A percentile compares a stretch with the other conserved stretches of the same genome.
Conservation (phyloP, 2,113 vertebrate species). For the Hydrolagus affinis region DNA sequence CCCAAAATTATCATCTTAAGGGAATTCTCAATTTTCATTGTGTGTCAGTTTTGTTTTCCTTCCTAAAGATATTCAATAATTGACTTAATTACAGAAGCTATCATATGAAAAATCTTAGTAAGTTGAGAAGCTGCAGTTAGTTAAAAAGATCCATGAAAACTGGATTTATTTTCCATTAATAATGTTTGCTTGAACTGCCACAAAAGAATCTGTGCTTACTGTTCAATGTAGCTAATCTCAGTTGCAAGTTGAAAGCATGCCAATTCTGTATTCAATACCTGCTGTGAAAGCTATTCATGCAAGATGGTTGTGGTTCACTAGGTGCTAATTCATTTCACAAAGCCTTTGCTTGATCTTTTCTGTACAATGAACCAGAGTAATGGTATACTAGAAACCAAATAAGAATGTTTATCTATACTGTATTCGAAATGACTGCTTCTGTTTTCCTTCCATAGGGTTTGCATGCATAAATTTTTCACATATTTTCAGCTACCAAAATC, state of each 20-base stretch:
- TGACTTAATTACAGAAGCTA: neutral
- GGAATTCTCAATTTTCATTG: neutral
- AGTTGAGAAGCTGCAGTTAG: neutral
- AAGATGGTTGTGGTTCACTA: neutral
- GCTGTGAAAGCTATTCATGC: neutral
- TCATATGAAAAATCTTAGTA: neutral
- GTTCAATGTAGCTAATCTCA: neutral
- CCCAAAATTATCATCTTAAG: neutral
- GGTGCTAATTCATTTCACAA: neutral
- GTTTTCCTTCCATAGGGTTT: too few relatives aligned
- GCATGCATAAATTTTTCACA: too few relatives aligned
- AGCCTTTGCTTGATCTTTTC: neutral
- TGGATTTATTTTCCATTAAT: slow-evolving; percentile 2
- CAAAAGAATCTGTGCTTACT: neutral
- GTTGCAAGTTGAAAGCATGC: neutral
- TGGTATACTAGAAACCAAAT: neutral
- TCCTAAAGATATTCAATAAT: neutral
- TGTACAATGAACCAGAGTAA: neutral
- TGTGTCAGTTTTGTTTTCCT: neutral
- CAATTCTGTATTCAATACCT: neutral
- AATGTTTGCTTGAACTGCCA: neutral
- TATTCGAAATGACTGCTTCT: too few relatives aligned
- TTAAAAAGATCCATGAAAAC: neutral
- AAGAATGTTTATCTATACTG: neutral
- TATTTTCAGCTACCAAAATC: too few relatives aligned